Conservation (phyloP, 1,140 invertebrate species). For the Laupala kohalensis region DNA sequence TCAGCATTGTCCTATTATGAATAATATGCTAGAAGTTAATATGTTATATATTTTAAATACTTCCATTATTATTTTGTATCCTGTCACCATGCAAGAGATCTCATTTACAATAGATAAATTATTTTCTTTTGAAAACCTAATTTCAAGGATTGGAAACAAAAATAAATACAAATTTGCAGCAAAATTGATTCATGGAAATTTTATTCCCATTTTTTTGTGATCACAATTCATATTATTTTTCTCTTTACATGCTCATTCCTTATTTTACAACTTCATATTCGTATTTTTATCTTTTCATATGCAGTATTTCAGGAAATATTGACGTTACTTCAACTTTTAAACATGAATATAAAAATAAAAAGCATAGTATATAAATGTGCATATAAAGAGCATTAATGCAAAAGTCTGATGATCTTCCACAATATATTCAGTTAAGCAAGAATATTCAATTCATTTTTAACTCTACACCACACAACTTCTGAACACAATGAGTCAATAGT, state of each 20-base stretch:
- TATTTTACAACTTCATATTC: background rate
- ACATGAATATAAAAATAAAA: background rate
- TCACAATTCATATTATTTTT: no score
- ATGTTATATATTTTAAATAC: no score
- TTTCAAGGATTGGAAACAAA: no score
- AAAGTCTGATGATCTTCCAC: background rate
- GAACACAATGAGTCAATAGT: background rate
- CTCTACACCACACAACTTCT: background rate
- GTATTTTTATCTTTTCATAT: background rate
- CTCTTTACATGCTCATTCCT: no score
- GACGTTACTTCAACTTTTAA: background rate
- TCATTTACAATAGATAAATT: no score
- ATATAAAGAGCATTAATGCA: background rate
- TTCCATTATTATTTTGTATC: no score
- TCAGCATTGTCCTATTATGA: no score
- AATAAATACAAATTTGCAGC: no score
- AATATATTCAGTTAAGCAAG: background rate
- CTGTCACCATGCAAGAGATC: no score
- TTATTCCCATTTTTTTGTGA: background rate
- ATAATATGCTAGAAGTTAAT: no score
- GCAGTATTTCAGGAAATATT: background rate
- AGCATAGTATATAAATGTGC: background rate
- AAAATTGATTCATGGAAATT: background rate
- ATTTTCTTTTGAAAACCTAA: no score
- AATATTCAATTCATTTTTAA: background rate